Evolutionary conservation across 2,888 invertebrate species (phyloP).

Genomic region (Aporophyla nigra): DNA sequence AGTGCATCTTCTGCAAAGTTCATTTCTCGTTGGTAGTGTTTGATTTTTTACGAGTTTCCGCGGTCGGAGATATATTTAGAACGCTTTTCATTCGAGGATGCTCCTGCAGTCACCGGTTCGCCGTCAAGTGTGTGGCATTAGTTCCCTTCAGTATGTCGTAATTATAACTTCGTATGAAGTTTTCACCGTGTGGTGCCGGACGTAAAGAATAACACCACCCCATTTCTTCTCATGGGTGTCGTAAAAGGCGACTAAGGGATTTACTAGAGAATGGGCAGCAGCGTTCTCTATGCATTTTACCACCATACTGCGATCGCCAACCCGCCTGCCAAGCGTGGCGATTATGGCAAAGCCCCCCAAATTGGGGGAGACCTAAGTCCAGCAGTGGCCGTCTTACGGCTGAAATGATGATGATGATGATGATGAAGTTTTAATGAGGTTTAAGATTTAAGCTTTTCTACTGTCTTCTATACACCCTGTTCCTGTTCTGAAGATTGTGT

Average conservation of each 20-base stretch:
- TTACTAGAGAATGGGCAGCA: too few relatives aligned
- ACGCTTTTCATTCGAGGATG: conserved; percentile 19
- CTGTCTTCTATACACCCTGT: not conserved
- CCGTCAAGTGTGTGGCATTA: conserved; percentile 14
- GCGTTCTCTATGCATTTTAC: too few relatives aligned
- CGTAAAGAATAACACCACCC: too few relatives aligned
- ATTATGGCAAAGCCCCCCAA: too few relatives aligned
- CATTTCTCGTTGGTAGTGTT: conserved; percentile 2
- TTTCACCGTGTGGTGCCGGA: too few relatives aligned
- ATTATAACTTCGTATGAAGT: conserved; percentile 3
- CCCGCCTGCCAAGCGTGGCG: too few relatives aligned
- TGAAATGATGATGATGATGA: too few relatives aligned
- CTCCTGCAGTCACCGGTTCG: conserved; percentile 29
- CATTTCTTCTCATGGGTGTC: too few relatives aligned
- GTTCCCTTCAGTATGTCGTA: not conserved
- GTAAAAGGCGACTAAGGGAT: too few relatives aligned
- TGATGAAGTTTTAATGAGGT: conserved; percentile 15
- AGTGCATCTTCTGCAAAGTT: conserved; percentile 19
- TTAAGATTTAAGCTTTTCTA: not conserved
- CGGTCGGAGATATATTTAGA: conserved; percentile 30
- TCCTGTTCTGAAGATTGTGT: not conserved
- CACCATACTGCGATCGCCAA: too few relatives aligned
- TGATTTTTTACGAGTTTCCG: conserved; percentile 53
- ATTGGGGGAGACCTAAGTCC: too few relatives aligned
- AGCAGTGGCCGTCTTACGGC: too few relatives aligned